Evolutionary conservation across 2,888 invertebrate species (phyloP).

Genomic region (Dynastes grantii): DNA sequence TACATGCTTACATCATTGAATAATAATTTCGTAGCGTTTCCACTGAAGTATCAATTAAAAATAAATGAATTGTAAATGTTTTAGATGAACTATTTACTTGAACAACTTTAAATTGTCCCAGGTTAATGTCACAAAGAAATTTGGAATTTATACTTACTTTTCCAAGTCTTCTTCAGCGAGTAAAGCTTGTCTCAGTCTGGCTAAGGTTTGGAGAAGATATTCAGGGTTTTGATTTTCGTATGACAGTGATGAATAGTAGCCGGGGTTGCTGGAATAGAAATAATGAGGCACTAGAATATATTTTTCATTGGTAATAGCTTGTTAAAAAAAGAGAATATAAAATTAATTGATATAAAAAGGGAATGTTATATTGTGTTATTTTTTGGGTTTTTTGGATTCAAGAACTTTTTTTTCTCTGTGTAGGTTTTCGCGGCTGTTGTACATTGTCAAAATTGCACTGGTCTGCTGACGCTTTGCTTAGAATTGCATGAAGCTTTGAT

Average conservation of each 20-base stretch:
- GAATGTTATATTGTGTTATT: too few relatives aligned
- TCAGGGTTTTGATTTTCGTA: conserved; percentile 84
- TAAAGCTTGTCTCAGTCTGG: conserved; percentile 83
- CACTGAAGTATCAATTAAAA: too few relatives aligned
- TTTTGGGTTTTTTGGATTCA: too few relatives aligned
- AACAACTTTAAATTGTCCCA: not conserved
- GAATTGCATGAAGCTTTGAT: too few relatives aligned
- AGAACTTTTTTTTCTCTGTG: too few relatives aligned
- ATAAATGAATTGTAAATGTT: too few relatives aligned
- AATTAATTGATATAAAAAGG: too few relatives aligned
- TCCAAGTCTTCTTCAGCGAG: conserved; percentile 86
- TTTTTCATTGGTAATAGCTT: not conserved
- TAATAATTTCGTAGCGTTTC: too few relatives aligned
- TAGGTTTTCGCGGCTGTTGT: too few relatives aligned
- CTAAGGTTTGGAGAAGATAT: conserved; percentile 83
- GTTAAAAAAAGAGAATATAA: not conserved
- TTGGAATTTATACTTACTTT: conserved; percentile 74
- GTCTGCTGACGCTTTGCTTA: too few relatives aligned
- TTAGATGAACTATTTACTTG: not conserved
- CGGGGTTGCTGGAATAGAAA: conserved; percentile 63
- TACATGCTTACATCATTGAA: too few relatives aligned
- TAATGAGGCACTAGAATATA: not conserved
- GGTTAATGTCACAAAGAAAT: not conserved
- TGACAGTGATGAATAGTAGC: conserved; percentile 64
- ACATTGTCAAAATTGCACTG: too few relatives aligned